These are phyloP conservation scores for Noctua janthina DNA, from an alignment of 2,888 invertebrate genomes.

Conservation along the genomic window DNA sequence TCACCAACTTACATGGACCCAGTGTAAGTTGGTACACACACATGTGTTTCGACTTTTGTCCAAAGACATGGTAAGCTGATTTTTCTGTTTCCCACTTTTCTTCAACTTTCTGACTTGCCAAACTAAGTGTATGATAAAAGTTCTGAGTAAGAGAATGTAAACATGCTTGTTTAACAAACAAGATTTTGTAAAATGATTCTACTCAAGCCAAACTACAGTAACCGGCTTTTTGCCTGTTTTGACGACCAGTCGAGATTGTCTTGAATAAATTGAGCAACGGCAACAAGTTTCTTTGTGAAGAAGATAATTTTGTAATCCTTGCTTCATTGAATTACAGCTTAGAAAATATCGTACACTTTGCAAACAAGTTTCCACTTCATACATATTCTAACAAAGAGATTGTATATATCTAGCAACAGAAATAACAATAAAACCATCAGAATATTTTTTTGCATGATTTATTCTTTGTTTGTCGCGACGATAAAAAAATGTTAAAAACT, in stretches of 20 bases:
- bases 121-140: background rate
- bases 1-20: background rate
- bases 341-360: slow-evolving; percentile 9
- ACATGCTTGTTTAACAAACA: slow-evolving; percentile 24
- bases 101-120: background rate
- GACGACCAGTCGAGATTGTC: slow-evolving; percentile 36
- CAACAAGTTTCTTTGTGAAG: slow-evolving; percentile 47
- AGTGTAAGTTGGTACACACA: background rate
- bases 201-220: slow-evolving; percentile 27
- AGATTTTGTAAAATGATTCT: slow-evolving; percentile 35
- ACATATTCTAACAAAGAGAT: slow-evolving; percentile 10
- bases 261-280: slow-evolving; percentile 41
- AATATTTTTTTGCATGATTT: background rate
- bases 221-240: background rate
- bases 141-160: slow-evolving; percentile 1
- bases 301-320: slow-evolving; percentile 31
- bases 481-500: background rate
- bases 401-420: background rate
- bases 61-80: background rate
- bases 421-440: background rate
- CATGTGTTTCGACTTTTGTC: background rate
- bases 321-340: background rate
- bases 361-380: slow-evolving; percentile 10
- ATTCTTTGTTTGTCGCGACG: background rate
- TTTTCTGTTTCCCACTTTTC: background rate